These are phyloP conservation scores for Lacerta agilis DNA, from an alignment of 2,797 vertebrate genomes.

Conservation along the genomic window DNA sequence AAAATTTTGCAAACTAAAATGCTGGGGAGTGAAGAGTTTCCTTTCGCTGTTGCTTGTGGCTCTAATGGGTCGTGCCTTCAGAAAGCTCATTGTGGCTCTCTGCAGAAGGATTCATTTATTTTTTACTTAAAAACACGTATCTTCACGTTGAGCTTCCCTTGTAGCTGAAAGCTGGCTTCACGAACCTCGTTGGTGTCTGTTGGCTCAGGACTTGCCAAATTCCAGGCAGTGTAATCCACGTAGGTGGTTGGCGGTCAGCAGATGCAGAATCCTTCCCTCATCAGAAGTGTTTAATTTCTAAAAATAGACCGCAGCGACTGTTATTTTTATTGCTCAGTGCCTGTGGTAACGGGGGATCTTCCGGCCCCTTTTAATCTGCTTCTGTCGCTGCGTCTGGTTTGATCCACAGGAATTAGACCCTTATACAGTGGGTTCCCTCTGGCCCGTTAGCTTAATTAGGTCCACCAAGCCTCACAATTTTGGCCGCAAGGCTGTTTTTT, in stretches of 20 bases:
- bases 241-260: not conserved
- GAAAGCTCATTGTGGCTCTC: no score
- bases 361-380: not conserved
- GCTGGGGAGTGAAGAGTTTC: no score
- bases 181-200: not conserved
- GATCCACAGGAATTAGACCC: not conserved
- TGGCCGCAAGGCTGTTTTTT: no score
- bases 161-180: not conserved
- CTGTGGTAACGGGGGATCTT: not conserved
- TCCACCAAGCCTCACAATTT: no score
- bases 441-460: no score
- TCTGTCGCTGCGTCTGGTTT: not conserved
- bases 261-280: not conserved
- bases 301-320: not conserved
- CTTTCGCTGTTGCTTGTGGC: not conserved
- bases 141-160: not conserved
- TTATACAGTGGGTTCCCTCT: not conserved
- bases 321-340: not conserved
- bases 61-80: not conserved
- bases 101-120: no score
- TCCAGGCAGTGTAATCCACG: not conserved
- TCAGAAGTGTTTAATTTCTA: not conserved
- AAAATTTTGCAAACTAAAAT: not conserved
- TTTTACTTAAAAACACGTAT: not conserved
- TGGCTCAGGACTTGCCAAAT: not conserved